Percentiles rank a stretch among this genome's conserved stretches.
Conservation (phyloP, 2,797 vertebrate genomes). For the Urophycis tenuis region DNA sequence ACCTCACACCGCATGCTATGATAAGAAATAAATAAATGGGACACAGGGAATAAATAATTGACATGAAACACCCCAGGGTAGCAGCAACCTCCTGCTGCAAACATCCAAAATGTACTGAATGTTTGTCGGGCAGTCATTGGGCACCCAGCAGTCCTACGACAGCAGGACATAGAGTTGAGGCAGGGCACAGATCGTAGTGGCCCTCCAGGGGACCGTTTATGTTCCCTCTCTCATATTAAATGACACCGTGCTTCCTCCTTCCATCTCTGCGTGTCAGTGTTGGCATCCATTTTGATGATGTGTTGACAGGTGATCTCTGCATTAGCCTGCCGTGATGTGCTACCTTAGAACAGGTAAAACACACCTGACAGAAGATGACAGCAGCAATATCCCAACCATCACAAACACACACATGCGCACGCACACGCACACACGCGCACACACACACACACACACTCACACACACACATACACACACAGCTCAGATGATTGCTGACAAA, state of each 20-base stretch:
- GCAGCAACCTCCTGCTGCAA: neutral
- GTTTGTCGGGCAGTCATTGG: neutral
- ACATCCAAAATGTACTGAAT: neutral
- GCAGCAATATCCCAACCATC: slow-evolving; percentile 3
- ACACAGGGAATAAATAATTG: neutral
- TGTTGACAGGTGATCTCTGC: slow-evolving; percentile 1
- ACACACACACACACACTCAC: neutral
- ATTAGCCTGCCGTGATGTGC: neutral
- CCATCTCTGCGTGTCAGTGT: neutral
- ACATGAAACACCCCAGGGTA: neutral
- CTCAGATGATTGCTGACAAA: neutral
- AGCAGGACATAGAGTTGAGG: neutral
- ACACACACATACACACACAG: neutral
- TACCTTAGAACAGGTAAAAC: slow-evolving; percentile 7
- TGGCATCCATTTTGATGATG: slow-evolving; percentile 10
- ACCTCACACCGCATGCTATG: neutral
- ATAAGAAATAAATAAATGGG: neutral
- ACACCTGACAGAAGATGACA: slow-evolving; percentile 22
- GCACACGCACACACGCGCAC: neutral
- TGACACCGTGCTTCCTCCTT: neutral
- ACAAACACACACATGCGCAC: neutral
- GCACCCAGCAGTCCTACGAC: neutral
- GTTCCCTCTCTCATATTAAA: neutral
- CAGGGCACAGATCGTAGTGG: neutral
- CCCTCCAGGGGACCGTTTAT: neutral